Evolutionary conservation across 2,888 invertebrate genomes (phyloP), one percentile per base, ranked within the genome.

Genomic region (Auanema sp.): DNA sequence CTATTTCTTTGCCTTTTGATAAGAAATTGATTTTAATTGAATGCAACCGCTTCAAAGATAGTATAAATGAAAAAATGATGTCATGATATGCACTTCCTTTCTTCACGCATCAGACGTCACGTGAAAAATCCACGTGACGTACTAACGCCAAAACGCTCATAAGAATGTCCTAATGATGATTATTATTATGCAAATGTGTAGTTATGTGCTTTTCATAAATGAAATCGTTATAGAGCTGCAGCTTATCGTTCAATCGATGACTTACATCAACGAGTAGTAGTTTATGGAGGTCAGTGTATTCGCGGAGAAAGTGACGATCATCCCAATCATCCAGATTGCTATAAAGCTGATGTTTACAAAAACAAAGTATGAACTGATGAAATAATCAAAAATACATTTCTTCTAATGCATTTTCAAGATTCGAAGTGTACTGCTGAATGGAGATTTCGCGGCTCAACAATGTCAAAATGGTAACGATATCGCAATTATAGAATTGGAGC

Each of bases 381-480:
- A 43, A n/a, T n/a, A 14, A 41, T n/a, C 2, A 12, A 57, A 16
- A 43, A 21, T 21, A 57, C 24, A 5, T 18, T 25, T 16, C 25
- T 55, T n/a, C 16, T 14, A 6, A 33, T 18, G 33, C n/a, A 18
- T 51, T 41, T 53, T 64, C 56, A 50, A 80, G 76, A 80, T 80
- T 33, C 58, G 75, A 41, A 72, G 74, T 49, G 76, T 80, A 5
- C 63, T 75, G n/a, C 60, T 80, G 8, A 80, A 80, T 53, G 72
- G 71, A 4, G 73, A 71, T 3, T 80, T 80, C 56, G 77, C 76
- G 3, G 56, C 64, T 4, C 61, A 66, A 14, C 65, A 64, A 44
- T 81, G 82, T 49, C 51, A 66, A 8, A 58, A 63, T 14, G 82
- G 82, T 1, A 80, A 82, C 52, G 82, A 82, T 58, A 81, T 79